These are phyloP conservation scores for Astropecten irregularis DNA, from an alignment of 53 echinoderm and acorn worm species.

Conservation along the genomic window DNA sequence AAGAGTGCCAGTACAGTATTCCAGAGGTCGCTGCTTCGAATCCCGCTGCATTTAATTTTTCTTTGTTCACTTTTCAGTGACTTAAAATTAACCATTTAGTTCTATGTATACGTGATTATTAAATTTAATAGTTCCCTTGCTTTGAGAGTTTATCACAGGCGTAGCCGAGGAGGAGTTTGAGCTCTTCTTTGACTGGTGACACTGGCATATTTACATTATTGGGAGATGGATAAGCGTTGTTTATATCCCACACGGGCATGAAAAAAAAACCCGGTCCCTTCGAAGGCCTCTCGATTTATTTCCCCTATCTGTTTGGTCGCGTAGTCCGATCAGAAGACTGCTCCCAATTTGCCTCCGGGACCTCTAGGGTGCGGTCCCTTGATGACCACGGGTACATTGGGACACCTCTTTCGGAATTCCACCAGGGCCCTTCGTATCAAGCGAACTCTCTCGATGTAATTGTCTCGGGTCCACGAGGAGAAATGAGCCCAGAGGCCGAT, in stretches of 20 bases:
- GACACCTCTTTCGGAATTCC: conserved; percentile 36
- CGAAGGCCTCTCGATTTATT: conserved; percentile 38
- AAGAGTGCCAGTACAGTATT: too few relatives aligned
- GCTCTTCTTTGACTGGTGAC: background rate
- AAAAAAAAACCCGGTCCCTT: conserved; percentile 15
- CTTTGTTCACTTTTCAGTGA: too few relatives aligned
- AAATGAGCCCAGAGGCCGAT: conserved; percentile 59
- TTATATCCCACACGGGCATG: conserved; percentile 47
- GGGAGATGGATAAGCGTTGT: background rate
- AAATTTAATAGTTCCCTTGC: too few relatives aligned
- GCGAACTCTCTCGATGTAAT: conserved; percentile 44
- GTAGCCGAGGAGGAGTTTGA: conserved; percentile 24
- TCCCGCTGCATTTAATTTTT: too few relatives aligned
- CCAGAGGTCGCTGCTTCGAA: too few relatives aligned
- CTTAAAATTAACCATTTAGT: too few relatives aligned
- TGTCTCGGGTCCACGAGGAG: conserved; percentile 47
- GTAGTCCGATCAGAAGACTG: background rate
- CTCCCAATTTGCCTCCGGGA: background rate
- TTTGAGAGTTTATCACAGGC: too few relatives aligned
- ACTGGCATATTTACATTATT: conserved; percentile 24
- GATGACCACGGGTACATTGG: conserved; percentile 43
- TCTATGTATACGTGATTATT: too few relatives aligned
- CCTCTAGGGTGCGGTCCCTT: conserved; percentile 53
- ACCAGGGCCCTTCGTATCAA: conserved; percentile 36
- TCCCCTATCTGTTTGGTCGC: background rate